A percentile compares a stretch with the other conserved stretches of the same genome.
phyloP scores from a whole-genome alignment of 2,888 invertebrate genomes.

The Cryptocephalus primarius region DNA sequence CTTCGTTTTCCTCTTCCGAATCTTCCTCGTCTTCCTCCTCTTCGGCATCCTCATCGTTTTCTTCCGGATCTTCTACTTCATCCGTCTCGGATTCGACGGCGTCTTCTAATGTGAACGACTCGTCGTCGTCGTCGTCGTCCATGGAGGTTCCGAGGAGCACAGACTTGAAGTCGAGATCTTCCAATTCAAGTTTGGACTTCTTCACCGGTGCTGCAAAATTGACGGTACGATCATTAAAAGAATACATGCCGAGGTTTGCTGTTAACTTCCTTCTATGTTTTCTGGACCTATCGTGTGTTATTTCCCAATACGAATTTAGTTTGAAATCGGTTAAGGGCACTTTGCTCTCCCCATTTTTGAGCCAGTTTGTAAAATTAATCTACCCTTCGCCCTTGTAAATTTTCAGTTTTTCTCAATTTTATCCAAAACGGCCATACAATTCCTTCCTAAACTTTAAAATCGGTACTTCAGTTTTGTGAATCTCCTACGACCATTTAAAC shows the following conservation, averaged over 20 bases:
- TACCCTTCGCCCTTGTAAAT: too few species aligned
- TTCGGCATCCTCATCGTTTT: slow-evolving; percentile 23
- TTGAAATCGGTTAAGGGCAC: too few species aligned
- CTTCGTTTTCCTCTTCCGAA: slow-evolving; percentile 28
- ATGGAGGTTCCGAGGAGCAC: not conserved
- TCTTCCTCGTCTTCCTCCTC: slow-evolving; percentile 24
- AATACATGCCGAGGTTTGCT: not conserved
- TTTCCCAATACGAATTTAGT: too few species aligned
- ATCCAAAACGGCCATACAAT: too few species aligned
- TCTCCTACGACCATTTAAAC: too few species aligned
- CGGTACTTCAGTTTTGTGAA: too few species aligned
- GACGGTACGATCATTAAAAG: too few species aligned
- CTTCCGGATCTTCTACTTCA: slow-evolving; percentile 9
- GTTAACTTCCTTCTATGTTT: not conserved
- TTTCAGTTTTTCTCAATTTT: too few species aligned
- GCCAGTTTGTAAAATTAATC: too few species aligned
- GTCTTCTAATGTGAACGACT: slow-evolving; percentile 8
- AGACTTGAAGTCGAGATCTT: not conserved
- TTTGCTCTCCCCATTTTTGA: too few species aligned
- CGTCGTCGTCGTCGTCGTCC: slow-evolving; percentile 12
- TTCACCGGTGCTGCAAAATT: slow-evolving; percentile 26
- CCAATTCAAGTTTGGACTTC: slow-evolving; percentile 21
- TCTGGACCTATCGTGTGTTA: too few species aligned
- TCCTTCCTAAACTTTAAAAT: too few species aligned
- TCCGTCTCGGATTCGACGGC: slow-evolving; percentile 10